Conservation (phyloP, 2,113 vertebrate species). For the Oreocharis arfaki region DNA sequence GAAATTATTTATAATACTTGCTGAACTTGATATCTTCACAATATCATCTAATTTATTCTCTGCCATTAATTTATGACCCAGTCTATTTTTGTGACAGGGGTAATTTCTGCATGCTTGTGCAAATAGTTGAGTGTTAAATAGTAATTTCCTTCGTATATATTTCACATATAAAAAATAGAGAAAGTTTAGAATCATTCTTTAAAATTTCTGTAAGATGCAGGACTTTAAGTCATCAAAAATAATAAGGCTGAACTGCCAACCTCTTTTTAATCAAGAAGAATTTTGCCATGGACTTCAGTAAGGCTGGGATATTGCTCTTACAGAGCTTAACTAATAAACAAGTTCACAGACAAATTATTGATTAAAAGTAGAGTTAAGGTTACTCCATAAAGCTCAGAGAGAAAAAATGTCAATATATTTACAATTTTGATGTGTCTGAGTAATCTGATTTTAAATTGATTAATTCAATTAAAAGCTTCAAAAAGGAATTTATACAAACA, state of each 20-base stretch:
- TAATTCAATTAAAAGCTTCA: not conserved
- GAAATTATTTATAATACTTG: constrained; percentile 2
- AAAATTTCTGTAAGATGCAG: not conserved
- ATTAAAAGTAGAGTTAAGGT: not conserved
- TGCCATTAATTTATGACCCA: not conserved
- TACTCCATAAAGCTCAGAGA: not conserved
- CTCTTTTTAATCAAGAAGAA: not conserved
- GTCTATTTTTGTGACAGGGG: not conserved
- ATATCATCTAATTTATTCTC: not conserved
- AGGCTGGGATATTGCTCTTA: not conserved
- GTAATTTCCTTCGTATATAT: not conserved
- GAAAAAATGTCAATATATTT: not conserved
- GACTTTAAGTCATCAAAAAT: not conserved
- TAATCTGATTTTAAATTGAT: not conserved
- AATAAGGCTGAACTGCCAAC: not conserved
- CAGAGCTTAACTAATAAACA: not conserved
- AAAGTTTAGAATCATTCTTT: not conserved
- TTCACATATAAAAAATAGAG: not conserved
- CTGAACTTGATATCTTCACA: not conserved
- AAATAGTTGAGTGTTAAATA: not conserved
- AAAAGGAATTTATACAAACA: not conserved
- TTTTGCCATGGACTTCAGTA: not conserved
- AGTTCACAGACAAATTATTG: not conserved
- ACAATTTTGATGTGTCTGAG: not conserved
- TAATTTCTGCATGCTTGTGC: not conserved